Percentiles rank a stretch among this genome's conserved stretches.
Evolutionary conservation across 2,888 invertebrate genomes (phyloP).

Genomic region (Neoscelio sp.): DNA sequence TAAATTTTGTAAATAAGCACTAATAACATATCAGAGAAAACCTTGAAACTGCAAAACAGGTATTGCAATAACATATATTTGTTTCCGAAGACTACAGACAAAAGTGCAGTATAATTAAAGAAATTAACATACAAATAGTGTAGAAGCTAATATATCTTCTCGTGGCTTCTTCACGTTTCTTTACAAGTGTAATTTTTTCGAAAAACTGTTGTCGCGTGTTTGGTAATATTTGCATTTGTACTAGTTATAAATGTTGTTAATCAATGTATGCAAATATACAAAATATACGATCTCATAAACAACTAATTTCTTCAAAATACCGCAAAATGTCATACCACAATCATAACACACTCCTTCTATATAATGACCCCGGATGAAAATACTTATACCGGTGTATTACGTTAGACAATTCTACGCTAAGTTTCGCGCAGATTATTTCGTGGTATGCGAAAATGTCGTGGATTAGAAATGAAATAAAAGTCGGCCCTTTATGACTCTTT

Average conservation of each 20-base stretch:
- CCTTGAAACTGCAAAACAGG: slow-evolving; percentile 13
- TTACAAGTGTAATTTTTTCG: too few relatives aligned
- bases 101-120: slow-evolving; percentile 1
- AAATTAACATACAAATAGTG: slow-evolving; percentile 1
- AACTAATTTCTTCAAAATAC: background rate
- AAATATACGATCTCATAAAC: slow-evolving; percentile 58
- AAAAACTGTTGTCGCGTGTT: too few relatives aligned
- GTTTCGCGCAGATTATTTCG: slow-evolving; percentile 39
- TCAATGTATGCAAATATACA: too few relatives aligned
- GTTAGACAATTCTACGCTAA: slow-evolving; percentile 50
- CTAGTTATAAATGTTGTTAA: too few relatives aligned
- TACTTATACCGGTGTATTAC: slow-evolving; percentile 49
- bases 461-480: slow-evolving; percentile 63
- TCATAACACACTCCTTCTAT: background rate
- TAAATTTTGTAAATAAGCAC: too few relatives aligned
- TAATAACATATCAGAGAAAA: slow-evolving; percentile 1
- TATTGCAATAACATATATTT: background rate
- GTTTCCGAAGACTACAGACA: background rate
- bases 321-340: too few relatives aligned
- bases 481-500: slow-evolving; percentile 53
- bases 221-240: too few relatives aligned
- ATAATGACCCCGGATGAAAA: slow-evolving; percentile 51
- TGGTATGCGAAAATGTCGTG: slow-evolving; percentile 62
- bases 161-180: too few relatives aligned
- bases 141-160: too few relatives aligned